Base-by-base conservation (phyloP, 2,797 vertebrate species). In the Australoheros facetus region DNA sequence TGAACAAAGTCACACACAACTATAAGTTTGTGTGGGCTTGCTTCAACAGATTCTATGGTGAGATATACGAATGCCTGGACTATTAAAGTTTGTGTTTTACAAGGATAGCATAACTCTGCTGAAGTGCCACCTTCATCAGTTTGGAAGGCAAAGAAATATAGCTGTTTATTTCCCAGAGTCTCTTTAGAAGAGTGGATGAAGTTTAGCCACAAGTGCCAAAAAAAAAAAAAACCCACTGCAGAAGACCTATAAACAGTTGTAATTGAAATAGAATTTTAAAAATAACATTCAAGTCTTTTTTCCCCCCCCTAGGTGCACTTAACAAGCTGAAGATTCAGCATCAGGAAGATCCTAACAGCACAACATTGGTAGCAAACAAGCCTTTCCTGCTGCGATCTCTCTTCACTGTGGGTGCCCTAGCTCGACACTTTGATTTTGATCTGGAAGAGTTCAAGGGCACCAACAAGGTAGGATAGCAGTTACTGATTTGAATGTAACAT, bases 21-120 rank as follows among this genome's bases (percentile, higher is more conserved):
- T 98, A 98, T 92, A 98, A 99, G 94, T 99, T 99, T 96, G 98
- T 99, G 1, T 99, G 97, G 98, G 97, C 98, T 71, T 99, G 98
- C 92, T 99, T 99, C 95, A 98, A 99, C 92, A 98, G 96, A 92
- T 99, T 98, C 83, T 99, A 99, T 82, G 96, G 98, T 99, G 90
- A 96, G 97, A 56, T 74, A 45, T 51, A 42, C 57, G 58, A 26
- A 56, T 8, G 64, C 62, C 5, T 51, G 26, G 42, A 66, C 23
- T 66, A 48, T 12, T 66, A 28, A 66, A 45, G 39, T 64, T 66
- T 66, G 14, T 64, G 37, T 17, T 66, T 66, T 4, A 48, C 17
- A 48, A 42, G 62, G 39, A 66, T 66, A 69, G 17, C 16, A 4
- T 48, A 69, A 45, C 42, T 51, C 26, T 69, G 62, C 26, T 48